Percentiles rank a stretch among this genome's conserved stretches.
These are phyloP conservation scores for Brachyalestes nurse DNA, from an alignment of 2,797 vertebrate species.

Conservation along the genomic window DNA sequence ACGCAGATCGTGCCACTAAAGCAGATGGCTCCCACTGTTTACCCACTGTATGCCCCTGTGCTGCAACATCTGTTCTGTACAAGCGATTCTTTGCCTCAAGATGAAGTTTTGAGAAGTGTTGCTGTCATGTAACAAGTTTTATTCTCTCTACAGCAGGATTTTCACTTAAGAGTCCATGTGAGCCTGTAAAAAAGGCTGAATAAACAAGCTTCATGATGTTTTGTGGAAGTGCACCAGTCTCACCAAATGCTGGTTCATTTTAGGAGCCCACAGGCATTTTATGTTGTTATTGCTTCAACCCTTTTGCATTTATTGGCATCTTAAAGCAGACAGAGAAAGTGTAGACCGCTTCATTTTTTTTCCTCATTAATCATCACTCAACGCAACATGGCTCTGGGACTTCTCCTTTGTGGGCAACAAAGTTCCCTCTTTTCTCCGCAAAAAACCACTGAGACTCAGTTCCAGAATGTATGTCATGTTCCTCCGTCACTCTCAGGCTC, in stretches of 20 bases:
- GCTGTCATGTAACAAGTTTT: conserved; percentile 15
- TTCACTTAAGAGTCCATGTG: conserved; percentile 4
- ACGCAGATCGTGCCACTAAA: background rate
- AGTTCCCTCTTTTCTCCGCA: conserved; percentile 48
- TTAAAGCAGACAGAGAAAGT: background rate
- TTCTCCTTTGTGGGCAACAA: conserved; percentile 55
- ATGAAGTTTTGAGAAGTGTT: conserved; percentile 2
- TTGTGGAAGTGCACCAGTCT: conserved; percentile 20
- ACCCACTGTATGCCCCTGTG: background rate
- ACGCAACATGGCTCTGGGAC: conserved; percentile 17
- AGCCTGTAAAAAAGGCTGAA: conserved; percentile 9
- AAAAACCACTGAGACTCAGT: conserved; percentile 59
- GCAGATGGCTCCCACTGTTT: background rate
- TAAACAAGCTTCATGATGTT: conserved; percentile 32
- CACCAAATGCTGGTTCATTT: conserved; percentile 5
- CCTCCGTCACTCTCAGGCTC: conserved; percentile 44
- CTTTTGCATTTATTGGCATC: conserved; percentile 15
- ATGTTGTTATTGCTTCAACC: conserved; percentile 10
- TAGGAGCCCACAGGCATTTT: conserved; percentile 13
- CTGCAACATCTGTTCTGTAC: background rate
- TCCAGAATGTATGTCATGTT: conserved; percentile 42
- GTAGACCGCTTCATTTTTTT: conserved; percentile 38
- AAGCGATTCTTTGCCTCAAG: conserved; percentile 6
- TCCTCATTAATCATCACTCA: conserved; percentile 38
- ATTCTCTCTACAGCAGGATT: conserved; percentile 13